Evolutionary conservation across 2,888 invertebrate genomes (phyloP), one percentile per base, ranked within the genome.

Genomic region (Yponomeuta evonymella): DNA sequence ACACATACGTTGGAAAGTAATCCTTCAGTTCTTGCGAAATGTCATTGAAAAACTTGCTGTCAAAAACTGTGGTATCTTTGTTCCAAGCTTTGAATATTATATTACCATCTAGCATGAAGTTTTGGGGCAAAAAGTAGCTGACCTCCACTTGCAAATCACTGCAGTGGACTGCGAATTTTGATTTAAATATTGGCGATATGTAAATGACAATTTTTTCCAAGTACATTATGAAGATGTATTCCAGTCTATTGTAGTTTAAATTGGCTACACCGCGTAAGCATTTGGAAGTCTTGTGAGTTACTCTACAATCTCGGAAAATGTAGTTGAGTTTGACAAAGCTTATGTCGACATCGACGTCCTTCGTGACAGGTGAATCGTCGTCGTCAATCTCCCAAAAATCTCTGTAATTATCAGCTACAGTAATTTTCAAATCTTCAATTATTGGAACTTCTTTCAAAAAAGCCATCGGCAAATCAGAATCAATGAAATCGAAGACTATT

Each of bases 21-120:
- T 83, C 77, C 71, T 77, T 79, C 29, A 83, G 71, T 48, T 81
- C 82, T 1, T 72, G 33, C 4, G 71, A 73, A 23, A 83, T 43
- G 29, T 74, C 72, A 5, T 68, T 71, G 69, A 78, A 79, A 71
- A 83, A 83, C 0, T 58, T 23, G 3, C 76, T 77, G 65, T 83
- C 74, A 70, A 83, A 83, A 2, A n/a, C 72, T 2, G 75, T 81
- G 3, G 73, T 75, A 0, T 71, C 58, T 69, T 79, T 83, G 67
- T 79, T 79, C 83, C 83, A 83, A 66, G 83, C 81, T 72, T 78
- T 81, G 70, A 83, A 83, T 33, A 83, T 72, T 8, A 83, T 81
- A 70, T 83, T 82, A 0, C 83, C 80, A 67, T 81, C 79, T 8
- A 83, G 66, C 76, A 79, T 77, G 30, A 83, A 81, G 69, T 77